Base-by-base conservation (phyloP, 2,113 vertebrate genomes). In the Hydrolagus affinis region DNA sequence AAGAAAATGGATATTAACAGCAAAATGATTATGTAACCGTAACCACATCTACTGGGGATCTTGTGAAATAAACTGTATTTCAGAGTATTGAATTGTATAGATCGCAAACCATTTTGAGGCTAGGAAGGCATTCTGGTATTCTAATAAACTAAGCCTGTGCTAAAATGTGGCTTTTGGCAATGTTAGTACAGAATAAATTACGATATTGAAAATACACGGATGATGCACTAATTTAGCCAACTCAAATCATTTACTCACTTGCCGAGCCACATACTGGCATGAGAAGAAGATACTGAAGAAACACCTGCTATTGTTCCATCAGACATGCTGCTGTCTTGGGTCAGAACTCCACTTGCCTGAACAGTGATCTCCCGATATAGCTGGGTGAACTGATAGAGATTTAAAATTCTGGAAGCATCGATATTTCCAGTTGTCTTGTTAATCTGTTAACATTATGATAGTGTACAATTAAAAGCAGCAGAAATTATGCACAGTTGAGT, bases 251-350 rank as follows among this genome's bases (percentile, higher is more conserved):
- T 44, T 44, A 44, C 44, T 44, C 44, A 44, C 44, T 96, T 97
- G 93, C 97, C 95, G 96, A 99, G 98, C 96, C 96, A 97, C 89
- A 99, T 91, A 92, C 96, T 98, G 90, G 97, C 96, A 91, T 98
- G 97, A 90, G 97, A 98, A 76, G 95, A 95, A 1, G 94, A 91
- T 66, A 92, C 87, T 86, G 95, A 92, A 8, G 92, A 90, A n/a
- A 93, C 89, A 88, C 87, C 94, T 70, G 91, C 92, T 6, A 91
- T 93, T 14, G 93, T 88, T 74, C 91, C 94, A 89, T 94, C 93
- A 25, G 90, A 91, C 85, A 92, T 86, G 25, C 89, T 90, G 25
- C 89, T 90, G 76, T 90, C 92, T 86, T 92, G 91, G 28, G 93
- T 91, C 87, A 96, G 90, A 12, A 97, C 95, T 88, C 95, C 95